Evolutionary conservation across 2,113 vertebrate species (phyloP).

Genomic region (Delphinapterus leucas): DNA sequence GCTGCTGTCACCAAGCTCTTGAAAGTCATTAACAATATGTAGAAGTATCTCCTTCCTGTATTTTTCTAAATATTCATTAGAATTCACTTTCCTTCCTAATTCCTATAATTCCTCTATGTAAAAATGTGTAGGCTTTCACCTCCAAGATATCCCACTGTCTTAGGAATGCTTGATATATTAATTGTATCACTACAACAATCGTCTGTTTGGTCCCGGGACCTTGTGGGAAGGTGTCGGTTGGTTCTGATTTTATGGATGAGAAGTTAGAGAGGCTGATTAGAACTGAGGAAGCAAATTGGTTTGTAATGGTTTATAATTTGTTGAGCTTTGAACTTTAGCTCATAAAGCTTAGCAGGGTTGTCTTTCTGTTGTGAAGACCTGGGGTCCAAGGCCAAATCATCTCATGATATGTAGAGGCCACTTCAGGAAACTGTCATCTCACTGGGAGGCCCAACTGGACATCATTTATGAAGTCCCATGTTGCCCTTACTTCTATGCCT

Average conservation of each 20-base stretch:
- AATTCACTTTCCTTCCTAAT: slow-evolving; percentile 91
- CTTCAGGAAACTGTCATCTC: not conserved
- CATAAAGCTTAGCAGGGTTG: slow-evolving; percentile 74
- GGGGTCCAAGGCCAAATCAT: slow-evolving; percentile 72
- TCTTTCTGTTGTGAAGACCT: slow-evolving; percentile 76
- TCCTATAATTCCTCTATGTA: slow-evolving; percentile 93
- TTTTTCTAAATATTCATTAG: slow-evolving; percentile 93
- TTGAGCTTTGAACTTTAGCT: slow-evolving; percentile 78
- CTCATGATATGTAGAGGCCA: not conserved
- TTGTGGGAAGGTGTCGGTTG: slow-evolving; percentile 74
- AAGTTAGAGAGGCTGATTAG: slow-evolving; percentile 83
- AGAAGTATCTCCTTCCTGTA: slow-evolving; percentile 89
- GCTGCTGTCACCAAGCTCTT: not conserved
- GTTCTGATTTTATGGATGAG: slow-evolving; percentile 80
- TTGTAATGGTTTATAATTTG: slow-evolving; percentile 82
- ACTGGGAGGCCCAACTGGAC: not conserved
- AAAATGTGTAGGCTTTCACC: slow-evolving; percentile 89
- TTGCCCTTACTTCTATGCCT: not conserved
- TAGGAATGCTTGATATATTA: slow-evolving; percentile 78
- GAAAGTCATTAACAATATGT: not conserved
- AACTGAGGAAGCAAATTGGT: slow-evolving; percentile 76
- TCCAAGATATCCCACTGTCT: slow-evolving; percentile 83
- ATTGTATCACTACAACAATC: slow-evolving; percentile 55
- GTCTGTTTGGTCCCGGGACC: slow-evolving; percentile 89
- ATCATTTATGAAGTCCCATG: not conserved